Evolutionary conservation across 1,140 invertebrate genomes (phyloP).

Genomic region (Pachyrhynchus sulphureomaculatus): DNA sequence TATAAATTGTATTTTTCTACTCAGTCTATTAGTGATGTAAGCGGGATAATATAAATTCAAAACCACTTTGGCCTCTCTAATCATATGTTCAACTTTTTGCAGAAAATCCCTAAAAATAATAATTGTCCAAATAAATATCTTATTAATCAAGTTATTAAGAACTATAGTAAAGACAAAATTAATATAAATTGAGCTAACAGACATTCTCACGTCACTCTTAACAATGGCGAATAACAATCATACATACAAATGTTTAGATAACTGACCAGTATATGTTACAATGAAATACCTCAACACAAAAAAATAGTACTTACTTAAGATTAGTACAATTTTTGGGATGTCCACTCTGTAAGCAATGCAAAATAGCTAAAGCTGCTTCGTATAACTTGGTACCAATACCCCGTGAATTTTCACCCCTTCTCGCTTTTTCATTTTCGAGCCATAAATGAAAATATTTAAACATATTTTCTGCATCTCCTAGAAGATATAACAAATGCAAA

Average conservation of each 20-base stretch:
- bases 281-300: too few relatives aligned
- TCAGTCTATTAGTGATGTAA: constrained; percentile 40
- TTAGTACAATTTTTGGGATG: constrained; percentile 38
- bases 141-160: not conserved
- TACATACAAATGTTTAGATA: too few relatives aligned
- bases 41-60: constrained; percentile 42
- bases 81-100: constrained; percentile 39
- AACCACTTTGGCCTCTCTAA: constrained; percentile 39
- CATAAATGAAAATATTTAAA: constrained; percentile 43
- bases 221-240: too few relatives aligned
- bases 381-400: constrained; percentile 38
- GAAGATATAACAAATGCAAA: too few relatives aligned
- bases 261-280: too few relatives aligned
- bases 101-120: constrained; percentile 39
- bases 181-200: not conserved
- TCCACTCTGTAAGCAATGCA: constrained; percentile 35
- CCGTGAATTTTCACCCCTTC: constrained; percentile 33
- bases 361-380: constrained; percentile 40
- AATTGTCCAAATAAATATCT: not conserved
- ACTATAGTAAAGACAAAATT: not conserved
- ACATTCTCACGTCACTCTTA: too few relatives aligned
- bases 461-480: constrained; percentile 40
- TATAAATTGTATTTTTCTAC: too few relatives aligned
- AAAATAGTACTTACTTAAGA: constrained; percentile 40
- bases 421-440: constrained; percentile 39